These are phyloP conservation scores for Gonocerus acuteangulatus DNA, from an alignment of 2,888 invertebrate genomes.

Conservation along the genomic window DNA sequence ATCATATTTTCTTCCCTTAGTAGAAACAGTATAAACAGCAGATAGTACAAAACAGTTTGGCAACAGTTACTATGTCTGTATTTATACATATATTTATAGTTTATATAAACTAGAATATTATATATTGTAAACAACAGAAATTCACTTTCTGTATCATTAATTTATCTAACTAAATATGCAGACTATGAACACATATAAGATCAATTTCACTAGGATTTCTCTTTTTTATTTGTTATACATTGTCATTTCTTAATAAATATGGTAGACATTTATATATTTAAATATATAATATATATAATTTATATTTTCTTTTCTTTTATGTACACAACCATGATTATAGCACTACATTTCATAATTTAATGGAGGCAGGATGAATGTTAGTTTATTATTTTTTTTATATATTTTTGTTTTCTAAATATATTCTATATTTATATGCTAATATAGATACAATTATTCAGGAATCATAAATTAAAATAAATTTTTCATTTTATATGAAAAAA, in stretches of 20 bases:
- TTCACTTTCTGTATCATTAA: no score
- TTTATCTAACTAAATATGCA: neutral
- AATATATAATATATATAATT: conserved; percentile 15
- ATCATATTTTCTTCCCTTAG: neutral
- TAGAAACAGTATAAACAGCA: conserved; percentile 18
- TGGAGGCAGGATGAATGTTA: conserved; percentile 14
- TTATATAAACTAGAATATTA: no score
- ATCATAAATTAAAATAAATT: no score
- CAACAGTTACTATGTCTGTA: conserved; percentile 4
- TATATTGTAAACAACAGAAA: no score
- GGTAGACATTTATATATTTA: conserved; percentile 10
- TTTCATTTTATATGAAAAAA: no score
- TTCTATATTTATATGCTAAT: conserved; percentile 1
- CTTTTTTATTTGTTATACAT: neutral
- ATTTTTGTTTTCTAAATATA: conserved; percentile 1
- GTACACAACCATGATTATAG: conserved; percentile 17
- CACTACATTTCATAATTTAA: neutral
- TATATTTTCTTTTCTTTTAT: conserved; percentile 7
- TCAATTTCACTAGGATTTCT: conserved; percentile 14
- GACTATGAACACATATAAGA: conserved; percentile 11
- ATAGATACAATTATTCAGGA: no score
- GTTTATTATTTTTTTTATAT: neutral
- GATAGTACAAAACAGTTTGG: conserved; percentile 19
- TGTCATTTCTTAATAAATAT: conserved; percentile 6
- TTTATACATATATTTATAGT: neutral